These are phyloP conservation scores for Sphyrna mokarran DNA, from an alignment of 2,113 vertebrate genomes.

Conservation along the genomic window DNA sequence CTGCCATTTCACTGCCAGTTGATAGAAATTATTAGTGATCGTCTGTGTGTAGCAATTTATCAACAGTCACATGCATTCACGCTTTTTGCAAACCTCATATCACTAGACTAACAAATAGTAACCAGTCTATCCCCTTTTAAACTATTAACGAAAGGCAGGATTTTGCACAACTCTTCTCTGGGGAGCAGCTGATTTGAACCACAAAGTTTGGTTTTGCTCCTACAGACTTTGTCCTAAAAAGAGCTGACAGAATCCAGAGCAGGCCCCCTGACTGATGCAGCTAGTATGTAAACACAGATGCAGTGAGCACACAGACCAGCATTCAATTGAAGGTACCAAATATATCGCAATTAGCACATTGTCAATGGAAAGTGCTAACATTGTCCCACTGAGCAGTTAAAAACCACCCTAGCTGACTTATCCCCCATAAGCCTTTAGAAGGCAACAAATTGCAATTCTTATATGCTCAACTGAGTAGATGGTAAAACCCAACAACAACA, in stretches of 20 bases:
- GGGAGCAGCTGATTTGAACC: conserved; percentile 51
- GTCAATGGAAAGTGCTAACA: conserved; percentile 19
- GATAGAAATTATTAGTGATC: conserved; percentile 73
- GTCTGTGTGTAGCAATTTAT: conserved; percentile 65
- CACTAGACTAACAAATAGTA: conserved; percentile 50
- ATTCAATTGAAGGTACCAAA: conserved; percentile 40
- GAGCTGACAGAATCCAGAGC: conserved; percentile 47
- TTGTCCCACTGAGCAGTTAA: conserved; percentile 40
- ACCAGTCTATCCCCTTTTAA: conserved; percentile 52
- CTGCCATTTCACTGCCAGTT: conserved; percentile 70
- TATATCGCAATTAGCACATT: conserved; percentile 42
- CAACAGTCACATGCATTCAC: conserved; percentile 60
- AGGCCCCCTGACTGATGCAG: conserved; percentile 45
- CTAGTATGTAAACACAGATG: conserved; percentile 55
- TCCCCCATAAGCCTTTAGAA: background rate
- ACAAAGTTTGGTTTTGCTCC: conserved; percentile 50
- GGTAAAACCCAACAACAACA: background rate
- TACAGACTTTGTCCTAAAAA: conserved; percentile 49
- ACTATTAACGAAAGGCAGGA: conserved; percentile 54
- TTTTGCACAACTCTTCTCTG: conserved; percentile 47
- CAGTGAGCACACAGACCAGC: conserved; percentile 41
- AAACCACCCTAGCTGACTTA: background rate
- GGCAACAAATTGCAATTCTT: background rate
- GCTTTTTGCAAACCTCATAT: conserved; percentile 52
- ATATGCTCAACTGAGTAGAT: background rate